Conservation (phyloP, 2,113 vertebrate genomes). For the Tachysurus vachellii region DNA sequence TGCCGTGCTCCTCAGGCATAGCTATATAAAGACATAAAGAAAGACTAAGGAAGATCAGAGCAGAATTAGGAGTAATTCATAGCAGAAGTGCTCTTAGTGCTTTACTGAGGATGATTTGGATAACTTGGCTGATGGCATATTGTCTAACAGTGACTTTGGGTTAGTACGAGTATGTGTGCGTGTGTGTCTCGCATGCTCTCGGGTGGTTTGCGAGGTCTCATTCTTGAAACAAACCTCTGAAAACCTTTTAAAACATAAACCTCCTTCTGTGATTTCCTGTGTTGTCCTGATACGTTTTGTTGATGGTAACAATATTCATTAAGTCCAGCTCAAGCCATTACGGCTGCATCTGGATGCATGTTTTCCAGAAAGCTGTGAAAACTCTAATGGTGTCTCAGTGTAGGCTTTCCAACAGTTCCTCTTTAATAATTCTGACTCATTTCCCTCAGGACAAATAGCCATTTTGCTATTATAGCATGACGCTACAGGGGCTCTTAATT, state of each 20-base stretch:
- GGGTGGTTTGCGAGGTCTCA: neutral
- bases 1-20: constrained; percentile 52
- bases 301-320: neutral
- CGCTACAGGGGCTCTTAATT: constrained; percentile 18
- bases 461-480: neutral
- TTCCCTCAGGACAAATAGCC: neutral
- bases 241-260: neutral
- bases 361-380: neutral
- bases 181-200: constrained; percentile 17
- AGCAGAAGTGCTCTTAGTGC: constrained; percentile 58
- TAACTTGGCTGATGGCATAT: constrained; percentile 54
- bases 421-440: constrained; percentile 4
- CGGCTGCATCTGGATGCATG: neutral
- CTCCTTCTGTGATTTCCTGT: neutral
- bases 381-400: constrained; percentile 1
- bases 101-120: constrained; percentile 55
- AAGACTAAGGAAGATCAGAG: constrained; percentile 55
- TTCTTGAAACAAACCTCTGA: neutral
- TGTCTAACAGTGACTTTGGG: constrained; percentile 51
- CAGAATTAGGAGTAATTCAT: constrained; percentile 64
- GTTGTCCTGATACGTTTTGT: neutral
- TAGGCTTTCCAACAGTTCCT: neutral
- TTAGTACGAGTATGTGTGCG: neutral
- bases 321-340: neutral
- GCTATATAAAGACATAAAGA: constrained; percentile 68